Percentiles rank a stretch among this genome's conserved stretches.
Evolutionary conservation across 2,797 vertebrate species (phyloP).

Genomic region (Tenualosa ilisha): DNA sequence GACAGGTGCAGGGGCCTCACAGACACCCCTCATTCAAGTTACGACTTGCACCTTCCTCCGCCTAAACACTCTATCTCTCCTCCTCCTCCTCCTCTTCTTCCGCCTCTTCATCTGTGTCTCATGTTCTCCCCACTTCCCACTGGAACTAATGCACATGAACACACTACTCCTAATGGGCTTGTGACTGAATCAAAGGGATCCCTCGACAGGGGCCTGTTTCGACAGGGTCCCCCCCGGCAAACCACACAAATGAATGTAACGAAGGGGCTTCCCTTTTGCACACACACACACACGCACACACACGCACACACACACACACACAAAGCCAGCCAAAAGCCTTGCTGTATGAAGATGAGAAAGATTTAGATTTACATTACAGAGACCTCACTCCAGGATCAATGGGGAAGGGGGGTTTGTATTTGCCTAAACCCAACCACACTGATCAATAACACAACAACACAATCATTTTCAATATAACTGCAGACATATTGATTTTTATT

Average conservation of each 20-base stretch:
- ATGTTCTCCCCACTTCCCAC: constrained; percentile 63
- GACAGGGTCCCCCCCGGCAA: constrained; percentile 59
- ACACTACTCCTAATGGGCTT: constrained; percentile 62
- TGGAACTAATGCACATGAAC: constrained; percentile 74
- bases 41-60: neutral
- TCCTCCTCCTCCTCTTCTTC: constrained; percentile 27
- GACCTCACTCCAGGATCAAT: constrained; percentile 63
- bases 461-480: constrained; percentile 34
- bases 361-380: constrained; percentile 54
- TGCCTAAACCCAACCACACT: constrained; percentile 46
- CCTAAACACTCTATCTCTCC: constrained; percentile 30
- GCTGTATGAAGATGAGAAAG: constrained; percentile 49
- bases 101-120: neutral
- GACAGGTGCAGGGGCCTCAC: neutral
- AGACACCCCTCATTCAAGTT: neutral
- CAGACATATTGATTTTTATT: constrained; percentile 52
- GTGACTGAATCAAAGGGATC: constrained; percentile 67
- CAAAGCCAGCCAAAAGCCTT: constrained; percentile 56
- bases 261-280: neutral
- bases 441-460: constrained; percentile 41
- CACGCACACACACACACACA: constrained; percentile 38
- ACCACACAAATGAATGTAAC: neutral
- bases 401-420: constrained; percentile 42
- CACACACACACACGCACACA: constrained; percentile 42
- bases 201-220: constrained; percentile 53